Base-by-base conservation (phyloP, 2,797 vertebrate species). In the Morus bassanus region DNA sequence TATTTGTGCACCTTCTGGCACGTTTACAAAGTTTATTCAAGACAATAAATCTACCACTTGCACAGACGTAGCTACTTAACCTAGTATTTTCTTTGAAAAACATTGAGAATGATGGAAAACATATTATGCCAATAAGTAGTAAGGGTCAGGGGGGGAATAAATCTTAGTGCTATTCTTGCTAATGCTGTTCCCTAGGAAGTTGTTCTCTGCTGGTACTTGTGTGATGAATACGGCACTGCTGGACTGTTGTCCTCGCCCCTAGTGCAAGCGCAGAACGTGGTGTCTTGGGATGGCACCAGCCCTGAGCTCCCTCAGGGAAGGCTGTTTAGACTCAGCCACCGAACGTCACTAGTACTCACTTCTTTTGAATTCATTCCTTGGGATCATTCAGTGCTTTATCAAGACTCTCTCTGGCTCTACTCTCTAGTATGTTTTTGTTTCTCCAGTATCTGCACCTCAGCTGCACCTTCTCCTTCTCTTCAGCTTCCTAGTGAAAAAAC, bases 391-490 rank as follows among this genome's bases (percentile, higher is more conserved):
- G 6, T 57, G 97, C 91, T 91, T 97, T 97, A 8, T 93, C 95
- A 76, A 97, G 95, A 45, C 94, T 89, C 46, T 96, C 85, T 4
- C 96, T 95, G 25, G 96, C 73, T 19, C 85, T 85, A 2, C 89
- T 96, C 79, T 97, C 93, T 39, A 96, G 83, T 23, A 94, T 45
- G 17, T 88, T 90, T 61, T 93, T 96, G 65, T 97, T 96, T 97
- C 79, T 97, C 94, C 84, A 97, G 39, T 37, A 88, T 97, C 63
- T 98, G 82, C 7, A 96, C 85, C 75, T 97, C 96, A 43, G 35
- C 53, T 33, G 95, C 84, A 80, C 88, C 84, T 89, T 95, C 96
- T 79, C 81, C 85, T 56, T 97, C 97, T 96, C 95, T 46, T 97
- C 96, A 37, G 84, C 91, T 91, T 96, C 95, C 96, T 97, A 68